Evolutionary conservation across 2,888 invertebrate species (phyloP).

Genomic region (Eilema caniola): DNA sequence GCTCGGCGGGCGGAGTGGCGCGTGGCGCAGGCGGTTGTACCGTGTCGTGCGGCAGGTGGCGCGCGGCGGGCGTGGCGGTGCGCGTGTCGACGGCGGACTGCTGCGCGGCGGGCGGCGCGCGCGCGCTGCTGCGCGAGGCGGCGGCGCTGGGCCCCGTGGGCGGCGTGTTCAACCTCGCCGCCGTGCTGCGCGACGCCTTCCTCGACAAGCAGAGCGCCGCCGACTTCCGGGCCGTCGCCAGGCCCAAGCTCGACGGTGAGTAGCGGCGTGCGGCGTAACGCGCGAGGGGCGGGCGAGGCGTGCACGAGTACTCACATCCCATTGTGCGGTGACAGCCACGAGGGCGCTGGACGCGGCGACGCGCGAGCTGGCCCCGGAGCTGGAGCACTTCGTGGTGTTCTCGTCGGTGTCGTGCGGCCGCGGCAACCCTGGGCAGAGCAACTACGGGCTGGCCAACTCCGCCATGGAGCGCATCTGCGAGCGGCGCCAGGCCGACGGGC

Average conservation of each 20-base stretch:
- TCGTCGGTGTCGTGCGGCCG: slow-evolving; percentile 98
- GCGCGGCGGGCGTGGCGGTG: slow-evolving; percentile 88
- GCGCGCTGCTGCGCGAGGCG: slow-evolving; percentile 88
- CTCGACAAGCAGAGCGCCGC: slow-evolving; percentile 94
- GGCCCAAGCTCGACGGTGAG: slow-evolving; percentile 94
- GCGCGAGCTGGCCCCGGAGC: slow-evolving; percentile 91
- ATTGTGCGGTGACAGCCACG: slow-evolving; percentile 87
- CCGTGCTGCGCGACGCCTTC: slow-evolving; percentile 95
- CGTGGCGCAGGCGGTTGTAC: not conserved
- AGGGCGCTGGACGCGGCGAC: slow-evolving; percentile 93
- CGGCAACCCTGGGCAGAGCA: slow-evolving; percentile 98
- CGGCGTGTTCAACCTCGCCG: slow-evolving; percentile 98
- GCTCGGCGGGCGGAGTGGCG: slow-evolving; percentile 83
- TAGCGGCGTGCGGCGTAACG: slow-evolving; percentile 60
- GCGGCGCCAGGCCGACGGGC: slow-evolving; percentile 92
- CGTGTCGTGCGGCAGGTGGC: slow-evolving; percentile 68
- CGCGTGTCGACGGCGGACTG: slow-evolving; percentile 84
- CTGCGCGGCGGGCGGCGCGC: slow-evolving; percentile 71
- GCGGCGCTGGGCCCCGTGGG: slow-evolving; percentile 91
- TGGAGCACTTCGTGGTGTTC: slow-evolving; percentile 98
- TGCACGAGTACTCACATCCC: slow-evolving; percentile 91
- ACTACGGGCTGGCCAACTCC: slow-evolving; percentile 99
- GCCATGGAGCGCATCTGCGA: slow-evolving; percentile 98
- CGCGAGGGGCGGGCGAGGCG: too few species aligned
- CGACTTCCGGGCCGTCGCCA: slow-evolving; percentile 93